Evolutionary conservation across 2,888 invertebrate species (phyloP), one percentile per base, ranked within the genome.

Genomic region (Ptilodon capucinus): DNA sequence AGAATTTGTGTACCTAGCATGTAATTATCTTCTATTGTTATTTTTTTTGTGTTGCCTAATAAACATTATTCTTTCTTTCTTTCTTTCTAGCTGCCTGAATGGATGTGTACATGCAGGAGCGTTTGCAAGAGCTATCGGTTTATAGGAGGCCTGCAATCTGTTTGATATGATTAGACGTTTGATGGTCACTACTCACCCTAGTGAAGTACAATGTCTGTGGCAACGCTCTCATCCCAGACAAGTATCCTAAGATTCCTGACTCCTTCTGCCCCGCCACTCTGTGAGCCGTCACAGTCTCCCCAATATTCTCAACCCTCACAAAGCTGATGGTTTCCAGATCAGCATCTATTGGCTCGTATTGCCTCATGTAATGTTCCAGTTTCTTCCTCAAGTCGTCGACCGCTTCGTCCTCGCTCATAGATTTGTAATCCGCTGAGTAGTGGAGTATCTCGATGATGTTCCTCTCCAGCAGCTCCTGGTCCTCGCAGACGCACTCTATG

Each of bases 401-500:
- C 0, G 97, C 97, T 53, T 94, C 92, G 32, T 94, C 95, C 32
- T 94, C 93, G 44, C 94, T 95, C 95, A 97, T 95, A 40, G 94
- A 93, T 50, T 93, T 93, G 85, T 98, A 98, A 77, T 98, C 98
- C 2, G 96, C 95, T 58, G 96, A 97, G 83, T 96, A 95, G 48
- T 95, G 94, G 60, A 97, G 94, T 55, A 97, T 97, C 78, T 96
- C 96, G 77, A 91, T 87, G 53, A 92, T 91, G 68, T 91, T 90
- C 48, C 86, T 77, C 58, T 91, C 91, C 2, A 91, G 81, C 0
- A 91, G 57, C 43, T 84, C 86, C 44, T 91, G 88, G 59, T 98
- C 97, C 66, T 97, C 96, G 85, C 98, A 97, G 57, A 97, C 93
- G 79, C 97, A 97, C 82, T 98, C 98, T 59, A 98, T 94, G 88